Base-by-base conservation (phyloP, 2,888 invertebrate genomes). In the Listrodromus nycthemerus region DNA sequence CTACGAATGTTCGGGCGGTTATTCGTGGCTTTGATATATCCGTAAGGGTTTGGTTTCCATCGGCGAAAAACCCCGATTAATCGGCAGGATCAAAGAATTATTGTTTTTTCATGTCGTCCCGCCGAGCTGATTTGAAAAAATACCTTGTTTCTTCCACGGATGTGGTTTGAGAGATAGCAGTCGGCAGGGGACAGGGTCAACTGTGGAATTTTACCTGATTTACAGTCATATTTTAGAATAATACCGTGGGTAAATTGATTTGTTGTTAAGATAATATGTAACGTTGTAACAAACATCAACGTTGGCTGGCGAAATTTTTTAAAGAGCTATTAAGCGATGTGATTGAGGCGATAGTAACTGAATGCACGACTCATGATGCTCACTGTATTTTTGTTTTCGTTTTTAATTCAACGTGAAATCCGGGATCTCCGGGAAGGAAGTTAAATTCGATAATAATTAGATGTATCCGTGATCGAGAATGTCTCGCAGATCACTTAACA, bases 121-220 rank as follows among this genome's bases (percentile, higher is more conserved):
- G 13, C 16, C 45, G 21, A 45, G 27, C n/a, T 61, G 33, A 37
- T 27, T 30, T 2, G 13, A 71, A 10, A 24, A 71, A 27, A 16
- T 33, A 27, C 21, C 7, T 27, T 27, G 16, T 58, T 45, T 21
- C 10, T 33, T 27, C 27, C 30, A 77, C 37, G 50, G 13, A 37
- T 65, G 81, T 75, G 52, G 65, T 76, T 70, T 70, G 75, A 55
- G 61, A 70, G 21, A 82, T 71, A 24, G 30, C 21, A 48, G 45
- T 50, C 30, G 37, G 27, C 21, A 13, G 48, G 13, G 16, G 21
- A 71, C 73, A 52, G 16, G 61, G 61, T 27, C 48, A 37, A 33
- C 50, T 37, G 50, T 76, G 65, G 66, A 75, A 50, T 58, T 79
- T 80, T 66, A 75, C 65, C 75, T 70, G 48, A 79, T 83, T 76